Evolutionary conservation across 2,888 invertebrate genomes (phyloP).

Genomic region (Apodemia mormo): DNA sequence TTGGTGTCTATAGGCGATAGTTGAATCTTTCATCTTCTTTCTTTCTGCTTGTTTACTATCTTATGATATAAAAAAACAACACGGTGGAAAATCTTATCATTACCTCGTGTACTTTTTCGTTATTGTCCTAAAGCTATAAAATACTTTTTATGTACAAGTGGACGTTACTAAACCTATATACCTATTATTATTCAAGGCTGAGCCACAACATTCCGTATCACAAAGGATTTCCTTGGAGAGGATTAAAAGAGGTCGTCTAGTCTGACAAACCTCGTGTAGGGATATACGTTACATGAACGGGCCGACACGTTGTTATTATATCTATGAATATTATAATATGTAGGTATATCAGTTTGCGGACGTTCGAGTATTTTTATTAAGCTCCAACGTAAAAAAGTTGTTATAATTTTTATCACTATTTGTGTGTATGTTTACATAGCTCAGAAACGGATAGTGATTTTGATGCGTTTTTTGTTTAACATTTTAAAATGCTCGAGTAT

Average conservation of each 20-base stretch:
- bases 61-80: too few relatives aligned
- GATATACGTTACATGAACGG: neutral
- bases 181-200: conserved; percentile 7
- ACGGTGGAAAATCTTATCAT: too few relatives aligned
- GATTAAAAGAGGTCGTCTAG: conserved; percentile 16
- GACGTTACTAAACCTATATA: neutral
- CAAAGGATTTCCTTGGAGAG: conserved; percentile 15
- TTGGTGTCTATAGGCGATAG: too few relatives aligned
- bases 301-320: neutral
- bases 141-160: neutral
- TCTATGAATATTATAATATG: neutral
- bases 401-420: too few relatives aligned
- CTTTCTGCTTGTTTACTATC: too few relatives aligned
- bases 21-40: too few relatives aligned
- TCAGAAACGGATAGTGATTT: too few relatives aligned
- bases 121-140: neutral
- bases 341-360: neutral
- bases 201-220: neutral
- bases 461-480: too few relatives aligned
- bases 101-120: too few relatives aligned
- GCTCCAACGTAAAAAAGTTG: too few relatives aligned
- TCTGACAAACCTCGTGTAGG: neutral
- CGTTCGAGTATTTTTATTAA: neutral
- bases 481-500: too few relatives aligned
- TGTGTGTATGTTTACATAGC: too few relatives aligned